Evolutionary conservation across 2,113 vertebrate genomes (phyloP).

Genomic region (Melanotaenia duboulayi): DNA sequence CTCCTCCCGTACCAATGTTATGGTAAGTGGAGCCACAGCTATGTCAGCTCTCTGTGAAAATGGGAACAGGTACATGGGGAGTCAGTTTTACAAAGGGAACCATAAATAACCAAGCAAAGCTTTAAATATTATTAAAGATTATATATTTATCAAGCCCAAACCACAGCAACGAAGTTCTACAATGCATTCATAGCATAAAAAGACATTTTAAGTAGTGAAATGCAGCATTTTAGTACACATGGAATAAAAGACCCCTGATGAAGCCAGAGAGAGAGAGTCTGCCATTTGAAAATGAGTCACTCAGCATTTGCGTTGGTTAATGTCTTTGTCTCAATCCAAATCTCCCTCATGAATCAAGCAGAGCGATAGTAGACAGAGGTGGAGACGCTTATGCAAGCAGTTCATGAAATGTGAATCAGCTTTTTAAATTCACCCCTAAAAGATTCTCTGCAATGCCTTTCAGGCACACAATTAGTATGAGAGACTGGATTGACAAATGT

Average conservation of each 20-base stretch:
- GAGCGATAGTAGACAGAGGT: conserved; percentile 63
- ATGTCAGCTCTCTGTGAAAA: conserved; percentile 98
- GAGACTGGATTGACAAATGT: conserved; percentile 18
- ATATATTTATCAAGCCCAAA: conserved; percentile 30
- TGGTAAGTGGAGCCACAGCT: conserved; percentile 97
- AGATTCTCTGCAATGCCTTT: conserved; percentile 47
- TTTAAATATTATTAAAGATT: conserved; percentile 20
- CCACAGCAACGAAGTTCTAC: conserved; percentile 34
- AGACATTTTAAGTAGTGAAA: conserved; percentile 28
- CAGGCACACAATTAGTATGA: conserved; percentile 36
- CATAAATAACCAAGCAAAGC: conserved; percentile 21
- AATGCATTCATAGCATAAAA: conserved; percentile 36
- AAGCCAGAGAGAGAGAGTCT: conserved; percentile 44
- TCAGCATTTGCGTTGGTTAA: conserved; percentile 64
- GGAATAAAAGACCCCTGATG: conserved; percentile 35
- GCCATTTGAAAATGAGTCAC: conserved; percentile 75
- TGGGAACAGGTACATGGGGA: conserved; percentile 68
- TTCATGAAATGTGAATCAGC: conserved; percentile 69
- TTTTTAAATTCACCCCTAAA: conserved; percentile 60
- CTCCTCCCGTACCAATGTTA: conserved; percentile 97
- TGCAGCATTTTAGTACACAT: conserved; percentile 31
- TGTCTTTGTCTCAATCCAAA: conserved; percentile 71
- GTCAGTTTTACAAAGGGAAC: conserved; percentile 59
- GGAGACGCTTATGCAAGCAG: conserved; percentile 69
- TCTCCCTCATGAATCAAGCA: conserved; percentile 64